These are phyloP conservation scores for Phthorimaea operculella DNA, from an alignment of 1,140 invertebrate species.

Conservation along the genomic window DNA sequence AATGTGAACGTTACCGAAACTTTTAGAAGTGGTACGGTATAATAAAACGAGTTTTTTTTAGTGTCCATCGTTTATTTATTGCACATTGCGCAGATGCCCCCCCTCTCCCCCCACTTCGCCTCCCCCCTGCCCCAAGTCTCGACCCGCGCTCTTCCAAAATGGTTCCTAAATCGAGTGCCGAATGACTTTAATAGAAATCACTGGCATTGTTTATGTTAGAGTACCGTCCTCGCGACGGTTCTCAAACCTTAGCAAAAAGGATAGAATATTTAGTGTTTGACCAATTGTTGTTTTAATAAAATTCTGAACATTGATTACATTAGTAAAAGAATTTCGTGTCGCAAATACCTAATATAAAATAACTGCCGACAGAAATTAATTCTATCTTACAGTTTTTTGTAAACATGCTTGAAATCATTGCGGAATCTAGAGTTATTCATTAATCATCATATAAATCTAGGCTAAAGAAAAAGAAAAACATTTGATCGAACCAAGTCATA, in stretches of 20 bases:
- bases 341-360: too few species aligned
- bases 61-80: slow-evolving; percentile 44
- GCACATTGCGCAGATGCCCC: slow-evolving; percentile 52
- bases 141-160: slow-evolving; percentile 51
- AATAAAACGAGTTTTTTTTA: too few species aligned
- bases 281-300: not conserved
- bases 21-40: too few species aligned
- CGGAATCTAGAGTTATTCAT: too few species aligned
- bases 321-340: too few species aligned
- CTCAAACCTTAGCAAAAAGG: slow-evolving; percentile 36
- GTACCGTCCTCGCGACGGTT: slow-evolving; percentile 39
- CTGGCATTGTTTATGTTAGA: slow-evolving; percentile 60
- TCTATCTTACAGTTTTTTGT: too few species aligned
- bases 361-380: too few species aligned
- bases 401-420: too few species aligned
- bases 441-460: too few species aligned
- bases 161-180: slow-evolving; percentile 59
- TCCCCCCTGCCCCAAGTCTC: too few species aligned
- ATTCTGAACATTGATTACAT: too few species aligned
- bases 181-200: slow-evolving; percentile 62
- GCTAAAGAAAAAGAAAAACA: not conserved
- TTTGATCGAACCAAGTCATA: not conserved
- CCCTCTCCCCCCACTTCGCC: slow-evolving; percentile 35
- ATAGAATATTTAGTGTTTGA: not conserved
- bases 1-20: not conserved